Conservation (phyloP, 2,888 invertebrate genomes). For the Dolichopus griseipennis region DNA sequence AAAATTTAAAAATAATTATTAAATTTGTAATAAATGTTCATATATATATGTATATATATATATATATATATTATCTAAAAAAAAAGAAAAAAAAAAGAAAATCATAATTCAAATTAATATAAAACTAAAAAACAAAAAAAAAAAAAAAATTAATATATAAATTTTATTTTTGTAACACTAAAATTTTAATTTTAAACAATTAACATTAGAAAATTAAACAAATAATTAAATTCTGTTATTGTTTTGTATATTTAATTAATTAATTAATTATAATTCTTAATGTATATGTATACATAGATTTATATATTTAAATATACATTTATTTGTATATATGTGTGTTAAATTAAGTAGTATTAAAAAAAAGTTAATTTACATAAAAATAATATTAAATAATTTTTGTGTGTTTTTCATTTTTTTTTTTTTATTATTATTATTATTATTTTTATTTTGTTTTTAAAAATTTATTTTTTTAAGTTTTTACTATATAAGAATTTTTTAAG, state of each 20-base stretch:
- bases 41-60: neutral
- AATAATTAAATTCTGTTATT: no score
- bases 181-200: no score
- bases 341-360: neutral
- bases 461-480: neutral
- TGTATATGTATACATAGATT: no score
- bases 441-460: no score
- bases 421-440: no score
- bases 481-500: neutral
- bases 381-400: neutral
- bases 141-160: neutral
- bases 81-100: no score
- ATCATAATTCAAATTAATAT: no score
- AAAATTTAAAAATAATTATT: neutral
- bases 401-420: neutral
- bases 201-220: no score
- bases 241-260: neutral
- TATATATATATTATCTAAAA: no score
- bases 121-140: no score
- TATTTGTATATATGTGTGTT: neutral
- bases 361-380: neutral
- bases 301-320: no score
- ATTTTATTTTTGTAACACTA: neutral
- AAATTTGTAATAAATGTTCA: no score
- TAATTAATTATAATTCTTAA: neutral